Conservation (phyloP, 2,797 vertebrate species). For the Steatocranus sp. region DNA sequence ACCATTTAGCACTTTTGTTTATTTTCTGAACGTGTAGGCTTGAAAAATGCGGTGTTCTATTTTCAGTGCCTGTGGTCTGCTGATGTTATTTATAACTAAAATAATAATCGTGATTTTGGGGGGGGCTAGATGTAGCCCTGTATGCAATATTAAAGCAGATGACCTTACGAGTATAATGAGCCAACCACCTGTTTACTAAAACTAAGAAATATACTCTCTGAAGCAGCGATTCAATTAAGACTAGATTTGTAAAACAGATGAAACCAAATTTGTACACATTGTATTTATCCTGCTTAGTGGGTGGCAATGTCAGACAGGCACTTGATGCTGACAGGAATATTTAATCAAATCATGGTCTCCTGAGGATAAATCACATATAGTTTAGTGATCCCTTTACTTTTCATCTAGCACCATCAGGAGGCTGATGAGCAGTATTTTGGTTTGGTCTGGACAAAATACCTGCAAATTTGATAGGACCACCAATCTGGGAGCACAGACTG, state of each 20-base stretch:
- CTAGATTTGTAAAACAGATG: not conserved
- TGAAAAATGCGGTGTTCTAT: slow-evolving; percentile 2
- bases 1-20: slow-evolving; percentile 67
- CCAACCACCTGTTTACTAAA: not conserved
- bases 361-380: not conserved
- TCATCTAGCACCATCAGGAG: rapidly evolving
- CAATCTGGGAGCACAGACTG: not conserved
- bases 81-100: slow-evolving; percentile 11
- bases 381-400: not conserved
- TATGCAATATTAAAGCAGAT: not conserved
- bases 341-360: not conserved
- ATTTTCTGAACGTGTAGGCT: slow-evolving; percentile 40
- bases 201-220: not conserved
- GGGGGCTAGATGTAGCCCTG: not conserved
- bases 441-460: not conserved
- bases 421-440: not conserved
- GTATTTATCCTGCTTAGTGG: not conserved
- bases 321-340: not conserved
- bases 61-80: slow-evolving; percentile 2
- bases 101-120: not conserved
- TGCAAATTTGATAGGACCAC: not conserved
- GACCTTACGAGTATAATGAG: not conserved
- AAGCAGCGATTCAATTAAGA: not conserved
- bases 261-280: not conserved
- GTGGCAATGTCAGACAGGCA: not conserved